Evolutionary conservation across 2,113 vertebrate genomes (phyloP).

Genomic region (Aspidoscelis tigris): DNA sequence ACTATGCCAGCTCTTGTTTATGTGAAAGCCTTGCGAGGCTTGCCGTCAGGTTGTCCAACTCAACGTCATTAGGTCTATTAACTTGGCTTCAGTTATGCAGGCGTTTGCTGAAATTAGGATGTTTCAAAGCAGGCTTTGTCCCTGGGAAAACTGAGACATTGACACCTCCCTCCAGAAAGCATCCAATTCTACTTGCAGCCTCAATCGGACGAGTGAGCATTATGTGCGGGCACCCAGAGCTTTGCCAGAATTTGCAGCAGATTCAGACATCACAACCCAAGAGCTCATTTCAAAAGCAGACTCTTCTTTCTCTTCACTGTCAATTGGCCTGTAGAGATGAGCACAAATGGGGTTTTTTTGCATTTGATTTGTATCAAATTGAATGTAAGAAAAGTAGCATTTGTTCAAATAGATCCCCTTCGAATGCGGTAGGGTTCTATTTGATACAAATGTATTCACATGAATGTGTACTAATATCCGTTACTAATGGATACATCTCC

Average conservation of each 20-base stretch:
- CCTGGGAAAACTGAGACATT: not conserved
- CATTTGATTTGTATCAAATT: too few species aligned
- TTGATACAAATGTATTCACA: too few species aligned
- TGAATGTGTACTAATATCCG: too few species aligned
- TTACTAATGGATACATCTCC: too few species aligned
- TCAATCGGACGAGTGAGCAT: not conserved
- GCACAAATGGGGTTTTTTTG: too few species aligned
- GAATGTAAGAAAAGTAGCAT: too few species aligned
- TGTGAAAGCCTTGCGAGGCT: not conserved
- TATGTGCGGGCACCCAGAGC: too few species aligned
- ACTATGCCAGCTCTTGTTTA: not conserved
- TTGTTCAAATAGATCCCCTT: too few species aligned
- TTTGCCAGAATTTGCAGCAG: not conserved
- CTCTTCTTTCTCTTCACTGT: too few species aligned
- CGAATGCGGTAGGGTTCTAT: too few species aligned
- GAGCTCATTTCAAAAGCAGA: too few species aligned
- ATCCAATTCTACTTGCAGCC: too few species aligned
- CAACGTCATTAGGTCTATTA: not conserved
- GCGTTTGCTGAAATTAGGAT: not conserved
- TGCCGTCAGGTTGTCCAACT: not conserved
- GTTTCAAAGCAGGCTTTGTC: not conserved
- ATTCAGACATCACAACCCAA: not conserved
- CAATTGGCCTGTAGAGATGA: not conserved
- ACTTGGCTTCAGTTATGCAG: not conserved
- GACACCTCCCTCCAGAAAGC: not conserved